A percentile compares a stretch with the other conserved stretches of the same genome.
Evolutionary conservation across 1,140 invertebrate genomes (phyloP).

Genomic region (Drosophila malerkotliana): DNA sequence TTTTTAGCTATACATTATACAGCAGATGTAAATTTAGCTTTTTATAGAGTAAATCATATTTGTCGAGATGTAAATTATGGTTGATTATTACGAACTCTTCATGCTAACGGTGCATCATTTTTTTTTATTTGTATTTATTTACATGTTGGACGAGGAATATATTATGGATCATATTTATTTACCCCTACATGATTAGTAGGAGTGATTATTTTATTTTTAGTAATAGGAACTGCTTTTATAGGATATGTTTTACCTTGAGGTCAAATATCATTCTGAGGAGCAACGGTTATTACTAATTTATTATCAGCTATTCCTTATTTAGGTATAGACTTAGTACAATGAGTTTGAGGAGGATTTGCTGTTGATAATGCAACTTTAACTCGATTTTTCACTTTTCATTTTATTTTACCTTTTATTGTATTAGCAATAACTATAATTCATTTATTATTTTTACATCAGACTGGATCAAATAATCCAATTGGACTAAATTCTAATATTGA

Average conservation of each 20-base stretch:
- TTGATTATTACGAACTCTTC: slow-evolving; percentile 86
- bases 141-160: slow-evolving; percentile 45
- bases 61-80: slow-evolving; percentile 85
- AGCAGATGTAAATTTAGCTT: slow-evolving; percentile 85
- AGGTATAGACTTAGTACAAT: slow-evolving; percentile 86
- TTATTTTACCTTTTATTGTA: slow-evolving; percentile 89
- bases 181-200: slow-evolving; percentile 84
- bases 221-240: slow-evolving; percentile 88
- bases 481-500: slow-evolving; percentile 86
- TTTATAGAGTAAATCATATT: slow-evolving; percentile 86
- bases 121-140: slow-evolving; percentile 85
- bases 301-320: slow-evolving; percentile 88
- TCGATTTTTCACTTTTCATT: slow-evolving; percentile 90
- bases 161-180: slow-evolving; percentile 39
- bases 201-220: slow-evolving; percentile 86
- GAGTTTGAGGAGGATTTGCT: slow-evolving; percentile 89
- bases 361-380: slow-evolving; percentile 88
- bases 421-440: slow-evolving; percentile 86
- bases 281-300: slow-evolving; percentile 90
- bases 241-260: slow-evolving; percentile 89
- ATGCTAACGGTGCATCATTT: slow-evolving; percentile 86
- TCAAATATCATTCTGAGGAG: slow-evolving; percentile 90
- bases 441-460: slow-evolving; percentile 87
- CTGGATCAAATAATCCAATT: slow-evolving; percentile 87
- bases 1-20: slow-evolving; percentile 87